These are phyloP conservation scores for Cephus pulcher DNA, from an alignment of 2,888 invertebrate species.

Conservation along the genomic window DNA sequence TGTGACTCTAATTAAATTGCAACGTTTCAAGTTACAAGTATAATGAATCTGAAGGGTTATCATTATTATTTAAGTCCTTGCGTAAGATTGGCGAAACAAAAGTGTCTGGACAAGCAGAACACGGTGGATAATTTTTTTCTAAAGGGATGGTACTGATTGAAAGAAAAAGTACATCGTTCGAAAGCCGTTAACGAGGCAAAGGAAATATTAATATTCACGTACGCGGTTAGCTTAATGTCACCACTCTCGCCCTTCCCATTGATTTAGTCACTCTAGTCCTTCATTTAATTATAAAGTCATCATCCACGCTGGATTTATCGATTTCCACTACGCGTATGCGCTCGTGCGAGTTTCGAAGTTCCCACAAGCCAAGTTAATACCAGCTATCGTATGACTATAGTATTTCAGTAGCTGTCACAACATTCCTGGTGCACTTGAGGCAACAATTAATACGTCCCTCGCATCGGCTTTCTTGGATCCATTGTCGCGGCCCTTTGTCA, in stretches of 20 bases:
- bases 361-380: not conserved
- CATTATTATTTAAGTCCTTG: too few species aligned
- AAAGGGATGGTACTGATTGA: not conserved
- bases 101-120: not conserved
- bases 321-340: not conserved
- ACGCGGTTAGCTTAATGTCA: not conserved
- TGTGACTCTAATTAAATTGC: conserved; percentile 23
- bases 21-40: conserved; percentile 7
- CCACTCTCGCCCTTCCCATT: not conserved
- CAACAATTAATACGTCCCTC: conserved; percentile 32
- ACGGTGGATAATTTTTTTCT: not conserved
- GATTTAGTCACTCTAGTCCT: not conserved
- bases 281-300: not conserved
- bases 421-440: conserved; percentile 25
- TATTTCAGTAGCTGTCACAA: conserved; percentile 41
- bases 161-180: not conserved
- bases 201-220: not conserved
- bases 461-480: conserved; percentile 18
- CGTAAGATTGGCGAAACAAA: not conserved
- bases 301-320: not conserved
- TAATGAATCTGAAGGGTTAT: not conserved
- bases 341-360: not conserved
- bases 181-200: not conserved
- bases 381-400: conserved; percentile 14
- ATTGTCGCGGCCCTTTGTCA: conserved; percentile 25